Conservation (phyloP, 2,797 vertebrate species). For the Orestias chungarensis region DNA sequence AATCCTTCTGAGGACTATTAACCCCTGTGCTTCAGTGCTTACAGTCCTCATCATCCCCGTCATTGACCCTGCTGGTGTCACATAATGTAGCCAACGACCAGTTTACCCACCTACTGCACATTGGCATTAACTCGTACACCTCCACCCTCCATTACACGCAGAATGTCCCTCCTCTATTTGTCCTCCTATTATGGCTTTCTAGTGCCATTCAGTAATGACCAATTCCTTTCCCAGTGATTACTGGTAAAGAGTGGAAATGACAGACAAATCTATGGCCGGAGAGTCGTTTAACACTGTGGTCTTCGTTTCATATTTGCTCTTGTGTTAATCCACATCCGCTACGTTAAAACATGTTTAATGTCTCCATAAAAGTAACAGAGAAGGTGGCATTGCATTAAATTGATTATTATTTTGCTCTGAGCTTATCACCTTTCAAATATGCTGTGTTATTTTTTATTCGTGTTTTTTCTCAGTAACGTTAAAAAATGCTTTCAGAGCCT, state of each 20-base stretch:
- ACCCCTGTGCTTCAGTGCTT: slow-evolving; percentile 68
- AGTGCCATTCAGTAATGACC: slow-evolving; percentile 49
- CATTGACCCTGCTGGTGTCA: slow-evolving; percentile 63
- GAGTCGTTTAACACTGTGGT: background rate
- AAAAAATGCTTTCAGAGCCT: background rate
- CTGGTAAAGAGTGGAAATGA: slow-evolving; percentile 16
- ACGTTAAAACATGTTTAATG: background rate
- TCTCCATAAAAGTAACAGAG: background rate
- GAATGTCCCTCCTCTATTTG: slow-evolving; percentile 54
- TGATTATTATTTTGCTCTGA: background rate
- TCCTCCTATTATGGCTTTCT: slow-evolving; percentile 61
- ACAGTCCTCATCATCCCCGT: slow-evolving; percentile 62
- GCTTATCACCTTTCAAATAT: background rate
- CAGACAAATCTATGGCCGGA: slow-evolving; percentile 11
- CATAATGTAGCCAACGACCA: slow-evolving; percentile 41
- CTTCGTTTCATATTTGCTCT: background rate
- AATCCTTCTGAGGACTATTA: slow-evolving; percentile 67
- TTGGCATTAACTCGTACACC: slow-evolving; percentile 48
- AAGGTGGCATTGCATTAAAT: background rate
- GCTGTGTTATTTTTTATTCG: background rate
- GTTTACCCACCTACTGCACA: slow-evolving; percentile 50
- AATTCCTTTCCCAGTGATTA: slow-evolving; percentile 53
- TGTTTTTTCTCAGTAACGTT: background rate
- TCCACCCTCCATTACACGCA: slow-evolving; percentile 62
- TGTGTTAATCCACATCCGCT: background rate